Evolutionary conservation across 2,888 invertebrate genomes (phyloP).

Genomic region (Luperina nickerlii): DNA sequence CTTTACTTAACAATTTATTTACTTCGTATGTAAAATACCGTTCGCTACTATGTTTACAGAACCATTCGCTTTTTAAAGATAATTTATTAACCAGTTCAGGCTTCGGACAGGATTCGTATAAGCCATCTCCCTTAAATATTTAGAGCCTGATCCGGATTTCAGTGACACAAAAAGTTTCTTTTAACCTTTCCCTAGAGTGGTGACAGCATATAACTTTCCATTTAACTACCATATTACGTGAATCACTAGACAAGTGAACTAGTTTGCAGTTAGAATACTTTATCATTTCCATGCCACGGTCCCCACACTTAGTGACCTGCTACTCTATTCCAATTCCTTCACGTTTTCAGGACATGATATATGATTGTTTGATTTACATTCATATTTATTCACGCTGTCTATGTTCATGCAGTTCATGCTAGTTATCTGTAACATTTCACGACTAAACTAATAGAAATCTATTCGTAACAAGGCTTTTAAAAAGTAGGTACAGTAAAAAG

Average conservation of each 20-base stretch:
- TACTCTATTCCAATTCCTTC: conserved; percentile 55
- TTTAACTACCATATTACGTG: conserved; percentile 41
- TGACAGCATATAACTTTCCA: conserved; percentile 31
- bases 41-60: conserved; percentile 10
- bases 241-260: conserved; percentile 51
- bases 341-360: conserved; percentile 57
- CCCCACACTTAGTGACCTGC: conserved; percentile 50
- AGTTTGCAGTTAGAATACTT: conserved; percentile 42
- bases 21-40: conserved; percentile 14
- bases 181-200: conserved; percentile 24
- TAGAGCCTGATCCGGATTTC: conserved; percentile 31
- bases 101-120: conserved; percentile 5
- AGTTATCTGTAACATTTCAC: conserved; percentile 45
- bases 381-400: conserved; percentile 44
- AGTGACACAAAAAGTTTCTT: conserved; percentile 33
- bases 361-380: conserved; percentile 54
- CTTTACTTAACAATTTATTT: conserved; percentile 14
- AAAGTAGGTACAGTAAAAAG: conserved; percentile 20
- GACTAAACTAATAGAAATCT: conserved; percentile 39
- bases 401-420: conserved; percentile 31
- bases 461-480: conserved; percentile 24
- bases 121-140: conserved; percentile 29
- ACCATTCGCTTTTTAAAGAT: background rate
- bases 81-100: conserved; percentile 15
- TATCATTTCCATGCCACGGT: conserved; percentile 46